These are phyloP conservation scores for Hirudo medicinalis DNA, from an alignment of 1,140 invertebrate genomes.

Conservation along the genomic window DNA sequence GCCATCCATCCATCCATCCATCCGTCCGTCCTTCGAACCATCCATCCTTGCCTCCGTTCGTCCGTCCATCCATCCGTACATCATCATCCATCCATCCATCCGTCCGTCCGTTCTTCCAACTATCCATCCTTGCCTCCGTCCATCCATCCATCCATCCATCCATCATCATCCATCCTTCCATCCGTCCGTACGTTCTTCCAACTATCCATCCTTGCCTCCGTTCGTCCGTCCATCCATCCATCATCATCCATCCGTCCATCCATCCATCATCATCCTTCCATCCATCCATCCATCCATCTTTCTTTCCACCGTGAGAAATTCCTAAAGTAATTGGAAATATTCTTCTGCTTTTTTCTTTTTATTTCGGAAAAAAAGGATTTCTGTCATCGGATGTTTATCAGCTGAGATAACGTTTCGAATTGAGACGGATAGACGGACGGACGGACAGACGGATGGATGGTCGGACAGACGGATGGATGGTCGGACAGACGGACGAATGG, in stretches of 20 bases:
- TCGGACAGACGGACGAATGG: no score
- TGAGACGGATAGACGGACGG: no score
- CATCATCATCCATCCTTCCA: not conserved
- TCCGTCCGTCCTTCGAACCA: conserved; percentile 6
- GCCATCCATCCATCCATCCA: conserved; percentile 13
- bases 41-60: conserved; percentile 4
- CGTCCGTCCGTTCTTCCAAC: not conserved
- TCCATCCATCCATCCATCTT: conserved; percentile 18
- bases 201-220: not conserved
- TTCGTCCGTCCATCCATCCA: conserved; percentile 6
- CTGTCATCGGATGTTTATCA: no score
- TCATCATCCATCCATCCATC: conserved; percentile 7
- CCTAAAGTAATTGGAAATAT: no score
- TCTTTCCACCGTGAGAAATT: no score
- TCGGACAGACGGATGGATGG: no score
- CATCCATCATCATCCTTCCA: conserved; percentile 17
- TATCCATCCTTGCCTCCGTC: not conserved
- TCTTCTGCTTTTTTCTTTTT: no score
- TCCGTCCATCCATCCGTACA: conserved; percentile 7
- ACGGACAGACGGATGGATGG: no score
- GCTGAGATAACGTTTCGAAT: no score
- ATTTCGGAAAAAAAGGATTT: no score
- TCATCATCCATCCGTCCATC: conserved; percentile 14
- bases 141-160: not conserved
- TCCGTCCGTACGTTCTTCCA: not conserved